These are phyloP conservation scores for Philotrypesis tridentata DNA, from an alignment of 1,140 invertebrate genomes.

Conservation along the genomic window DNA sequence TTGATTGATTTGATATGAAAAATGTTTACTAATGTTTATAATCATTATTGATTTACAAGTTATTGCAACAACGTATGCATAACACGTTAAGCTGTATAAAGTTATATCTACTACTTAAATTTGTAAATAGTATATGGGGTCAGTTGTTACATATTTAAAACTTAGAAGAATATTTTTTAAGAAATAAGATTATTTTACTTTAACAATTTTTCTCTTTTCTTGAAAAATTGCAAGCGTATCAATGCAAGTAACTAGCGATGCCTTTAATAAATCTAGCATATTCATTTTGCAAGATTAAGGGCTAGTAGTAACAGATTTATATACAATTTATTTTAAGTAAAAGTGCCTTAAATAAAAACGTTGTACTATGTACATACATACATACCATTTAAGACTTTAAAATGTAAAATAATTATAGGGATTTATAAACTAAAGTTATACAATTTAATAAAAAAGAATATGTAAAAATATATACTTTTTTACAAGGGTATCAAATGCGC, in stretches of 20 bases:
- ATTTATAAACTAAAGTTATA: background rate
- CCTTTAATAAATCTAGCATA: constrained; percentile 9
- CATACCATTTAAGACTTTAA: background rate
- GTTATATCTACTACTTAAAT: background rate
- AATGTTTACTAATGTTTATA: background rate
- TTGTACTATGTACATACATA: background rate
- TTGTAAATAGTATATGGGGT: constrained; percentile 27
- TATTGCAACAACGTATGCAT: background rate
- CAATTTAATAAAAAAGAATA: background rate
- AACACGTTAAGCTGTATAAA: background rate
- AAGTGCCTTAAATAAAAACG: constrained; percentile 13
- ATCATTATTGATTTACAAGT: background rate
- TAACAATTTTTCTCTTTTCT: constrained; percentile 9
- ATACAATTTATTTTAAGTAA: background rate
- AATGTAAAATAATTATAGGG: background rate
- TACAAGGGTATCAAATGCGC: background rate
- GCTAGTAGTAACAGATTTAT: background rate
- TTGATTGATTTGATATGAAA: background rate
- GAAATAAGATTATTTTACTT: constrained; percentile 12
- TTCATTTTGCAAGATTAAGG: constrained; percentile 9
- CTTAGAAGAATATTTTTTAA: constrained; percentile 1
- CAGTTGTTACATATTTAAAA: background rate
- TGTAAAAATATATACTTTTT: background rate
- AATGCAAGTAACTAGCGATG: constrained; percentile 38
- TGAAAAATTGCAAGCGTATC: constrained; percentile 37